A percentile compares a stretch with the other conserved stretches of the same genome.
Conservation (phyloP, 2,113 vertebrate species). For the human (Homo sapiens) region GRCh38 chr4:82284001-82284500, state of each 20-base stretch:
- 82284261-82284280: not conserved
- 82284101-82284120: not conserved
- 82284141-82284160: not conserved
- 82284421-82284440: not conserved
- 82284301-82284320: not conserved
- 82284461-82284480: not conserved
- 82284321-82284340: not conserved
- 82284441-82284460: not conserved
- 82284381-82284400: not conserved
- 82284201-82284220: not conserved
- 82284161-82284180: not conserved
- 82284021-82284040: not conserved
- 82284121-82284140: not conserved
- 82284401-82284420: not conserved
- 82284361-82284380: not conserved
- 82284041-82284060: not conserved
- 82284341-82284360: not conserved
- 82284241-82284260: not conserved
- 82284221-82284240: not conserved
- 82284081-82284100: not conserved
- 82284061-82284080: slow-evolving; percentile 35
- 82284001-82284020: not conserved
- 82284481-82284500: not conserved
- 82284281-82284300: not conserved
- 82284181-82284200: not conserved